Base-by-base conservation (phyloP, 2,113 vertebrate species). In the Petromus typicus region DNA sequence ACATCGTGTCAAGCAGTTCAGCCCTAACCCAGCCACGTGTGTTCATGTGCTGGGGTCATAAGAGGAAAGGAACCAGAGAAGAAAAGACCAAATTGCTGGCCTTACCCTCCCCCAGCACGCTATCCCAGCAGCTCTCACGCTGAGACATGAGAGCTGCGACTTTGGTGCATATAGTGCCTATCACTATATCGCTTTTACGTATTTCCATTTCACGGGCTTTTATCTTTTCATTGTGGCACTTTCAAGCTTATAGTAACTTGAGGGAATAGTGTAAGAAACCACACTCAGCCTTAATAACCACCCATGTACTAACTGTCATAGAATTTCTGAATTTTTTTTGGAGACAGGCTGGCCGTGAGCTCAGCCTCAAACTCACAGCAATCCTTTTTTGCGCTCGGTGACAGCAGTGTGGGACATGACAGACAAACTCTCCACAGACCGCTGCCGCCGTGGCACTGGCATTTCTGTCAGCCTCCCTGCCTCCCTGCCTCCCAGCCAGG, bases 171-270 rank as follows among this genome's bases (percentile, higher is more conserved):
- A 78, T 2, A 22, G n/a, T 8, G 34, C 90, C 75, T 61, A 16
- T 59, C 16, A 20, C 25, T 54, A 75, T 32, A 45, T 8, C 14
- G 22, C 34, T 69, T 83, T 83, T 48, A 83, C 22, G 32, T 22
- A n/a, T 59, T 93, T 93, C 45, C 30, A 43, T 71, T 83, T 71
- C 57, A 69, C 64, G 43, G 32, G n/a, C 61, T 93, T 90, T 76
- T 3, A 32, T 76, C 11, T 34, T 78, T 86, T 82, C 66, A 34
- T 32, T 48, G 54, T 48, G 78, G 40, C 18, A 25, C 88, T 87
- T 89, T 25, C 54, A 76, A 93, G 45, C 51, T 32, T 30, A 69
- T 9, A n/a, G 61, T 40, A 48, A 91, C 93, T 48, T 83, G 18
- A 40, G 20, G 61, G 56, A 64, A 37, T 5, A 54, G 37, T 61